phyloP scores from a whole-genome alignment of 2,797 vertebrate species.

The Eulemur rubriventer region DNA sequence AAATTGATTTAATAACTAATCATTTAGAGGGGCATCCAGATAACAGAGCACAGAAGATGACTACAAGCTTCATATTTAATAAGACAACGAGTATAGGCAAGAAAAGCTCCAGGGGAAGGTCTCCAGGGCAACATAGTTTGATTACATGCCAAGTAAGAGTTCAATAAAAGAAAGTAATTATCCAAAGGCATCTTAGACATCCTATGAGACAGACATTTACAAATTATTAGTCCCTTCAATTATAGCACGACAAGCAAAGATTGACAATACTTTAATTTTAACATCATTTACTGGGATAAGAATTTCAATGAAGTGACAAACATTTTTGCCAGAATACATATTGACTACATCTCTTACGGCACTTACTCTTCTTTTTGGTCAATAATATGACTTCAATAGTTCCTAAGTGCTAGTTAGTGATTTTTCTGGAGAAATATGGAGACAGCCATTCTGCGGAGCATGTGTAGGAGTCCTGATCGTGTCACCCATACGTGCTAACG shows the following conservation, averaged over 20 bases:
- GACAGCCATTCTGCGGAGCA: not conserved
- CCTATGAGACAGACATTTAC: constrained; percentile 2
- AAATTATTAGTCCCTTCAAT: not conserved
- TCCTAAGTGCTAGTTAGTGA: not conserved
- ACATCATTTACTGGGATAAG: not conserved
- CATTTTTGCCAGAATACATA: not conserved
- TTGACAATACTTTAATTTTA: constrained; percentile 9
- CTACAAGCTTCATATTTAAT: not conserved
- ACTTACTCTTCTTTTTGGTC: not conserved
- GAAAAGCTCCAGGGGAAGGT: not conserved
- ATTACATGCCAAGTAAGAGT: not conserved
- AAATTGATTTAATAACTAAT: not conserved
- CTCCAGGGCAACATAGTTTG: not conserved
- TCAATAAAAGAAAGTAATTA: not conserved
- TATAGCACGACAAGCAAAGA: constrained; percentile 13
- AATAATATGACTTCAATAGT: not conserved
- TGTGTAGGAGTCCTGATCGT: constrained; percentile 52
- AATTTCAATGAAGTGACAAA: not conserved
- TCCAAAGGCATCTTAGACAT: not conserved
- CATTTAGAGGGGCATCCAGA: not conserved
- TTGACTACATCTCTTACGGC: not conserved
- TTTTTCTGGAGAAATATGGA: constrained; percentile 39
- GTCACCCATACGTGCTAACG: constrained; percentile 35
- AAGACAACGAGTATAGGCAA: not conserved
- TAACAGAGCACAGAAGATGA: not conserved